Evolutionary conservation across 2,113 vertebrate species (phyloP).

Genomic region (Aptenodytes patagonicus): DNA sequence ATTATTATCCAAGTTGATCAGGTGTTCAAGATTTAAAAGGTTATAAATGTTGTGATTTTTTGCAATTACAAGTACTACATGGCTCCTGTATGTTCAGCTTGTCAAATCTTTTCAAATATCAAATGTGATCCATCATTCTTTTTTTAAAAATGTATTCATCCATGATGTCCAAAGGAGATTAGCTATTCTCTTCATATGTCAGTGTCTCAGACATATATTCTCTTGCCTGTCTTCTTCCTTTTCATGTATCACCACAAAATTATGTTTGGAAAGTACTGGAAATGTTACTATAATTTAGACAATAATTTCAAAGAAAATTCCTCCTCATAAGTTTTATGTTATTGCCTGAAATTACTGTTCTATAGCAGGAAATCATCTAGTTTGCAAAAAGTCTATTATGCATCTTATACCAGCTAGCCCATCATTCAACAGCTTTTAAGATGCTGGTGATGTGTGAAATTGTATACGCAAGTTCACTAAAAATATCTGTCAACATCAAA

Average conservation of each 20-base stretch:
- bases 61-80: neutral
- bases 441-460: neutral
- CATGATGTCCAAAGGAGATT: neutral
- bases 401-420: neutral
- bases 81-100: neutral
- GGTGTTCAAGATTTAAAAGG: neutral
- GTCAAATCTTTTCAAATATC: neutral
- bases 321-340: neutral
- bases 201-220: neutral
- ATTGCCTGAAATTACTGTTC: neutral
- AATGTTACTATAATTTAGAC: neutral
- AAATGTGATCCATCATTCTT: neutral
- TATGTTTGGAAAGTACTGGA: neutral
- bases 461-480: neutral
- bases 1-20: neutral
- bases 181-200: neutral
- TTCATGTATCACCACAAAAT: neutral
- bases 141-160: neutral
- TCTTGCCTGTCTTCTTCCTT: neutral
- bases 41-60: neutral
- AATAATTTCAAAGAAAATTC: neutral
- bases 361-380: neutral
- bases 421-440: neutral
- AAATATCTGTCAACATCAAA: neutral
- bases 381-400: neutral